These are phyloP conservation scores for Steinernema feltiae DNA, from an alignment of 1,140 invertebrate genomes.

Conservation along the genomic window DNA sequence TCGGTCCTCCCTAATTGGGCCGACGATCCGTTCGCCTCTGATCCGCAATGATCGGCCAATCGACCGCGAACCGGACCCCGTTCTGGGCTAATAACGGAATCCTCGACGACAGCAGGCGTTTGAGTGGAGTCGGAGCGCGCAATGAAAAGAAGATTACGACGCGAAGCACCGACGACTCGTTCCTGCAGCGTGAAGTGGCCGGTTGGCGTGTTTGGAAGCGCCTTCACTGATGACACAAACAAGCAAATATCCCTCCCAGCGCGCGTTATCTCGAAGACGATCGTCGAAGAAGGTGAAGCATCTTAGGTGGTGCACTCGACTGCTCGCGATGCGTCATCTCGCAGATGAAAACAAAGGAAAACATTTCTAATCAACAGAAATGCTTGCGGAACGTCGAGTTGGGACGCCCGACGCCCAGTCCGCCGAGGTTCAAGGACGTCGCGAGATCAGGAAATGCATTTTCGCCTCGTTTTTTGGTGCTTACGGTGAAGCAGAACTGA, in stretches of 20 bases:
- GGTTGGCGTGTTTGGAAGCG: too few species aligned
- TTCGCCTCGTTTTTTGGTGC: neutral
- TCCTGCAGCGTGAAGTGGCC: neutral
- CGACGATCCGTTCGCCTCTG: too few species aligned
- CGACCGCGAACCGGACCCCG: neutral
- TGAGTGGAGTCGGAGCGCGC: neutral
- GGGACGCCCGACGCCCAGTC: too few species aligned
- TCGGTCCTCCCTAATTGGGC: too few species aligned
- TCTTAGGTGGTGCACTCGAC: neutral
- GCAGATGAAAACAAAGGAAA: neutral
- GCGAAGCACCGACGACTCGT: neutral
- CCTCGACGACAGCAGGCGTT: neutral
- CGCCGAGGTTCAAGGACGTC: neutral
- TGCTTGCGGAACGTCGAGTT: neutral
- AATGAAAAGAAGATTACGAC: neutral
- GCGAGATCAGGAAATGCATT: neutral
- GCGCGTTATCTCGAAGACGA: neutral
- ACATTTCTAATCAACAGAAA: too few species aligned
- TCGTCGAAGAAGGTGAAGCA: neutral
- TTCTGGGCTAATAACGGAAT: conserved; percentile 7
- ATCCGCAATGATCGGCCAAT: neutral
- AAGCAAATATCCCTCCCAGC: neutral
- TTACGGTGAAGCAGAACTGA: too few species aligned
- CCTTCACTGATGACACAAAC: too few species aligned
- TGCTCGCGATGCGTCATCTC: neutral